Evolutionary conservation across 1,140 invertebrate species (phyloP).

Genomic region (Monochamus saltuarius): DNA sequence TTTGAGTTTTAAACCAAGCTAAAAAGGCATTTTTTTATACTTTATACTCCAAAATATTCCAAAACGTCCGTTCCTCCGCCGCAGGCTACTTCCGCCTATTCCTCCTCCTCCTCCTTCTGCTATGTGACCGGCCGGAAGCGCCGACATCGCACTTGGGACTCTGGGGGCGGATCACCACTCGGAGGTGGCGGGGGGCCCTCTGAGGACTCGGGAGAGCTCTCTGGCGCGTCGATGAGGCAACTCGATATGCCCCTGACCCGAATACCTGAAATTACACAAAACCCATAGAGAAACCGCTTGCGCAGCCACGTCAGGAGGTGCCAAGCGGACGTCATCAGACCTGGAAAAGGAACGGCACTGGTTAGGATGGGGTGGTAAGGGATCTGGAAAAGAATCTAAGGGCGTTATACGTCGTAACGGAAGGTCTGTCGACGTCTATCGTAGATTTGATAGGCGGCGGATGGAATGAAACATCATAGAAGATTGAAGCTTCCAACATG

Average conservation of each 20-base stretch:
- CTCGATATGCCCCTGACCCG: constrained; percentile 47
- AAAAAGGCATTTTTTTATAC: not conserved
- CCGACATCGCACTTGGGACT: constrained; percentile 47
- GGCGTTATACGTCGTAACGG: too few species aligned
- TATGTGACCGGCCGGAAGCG: constrained; percentile 50
- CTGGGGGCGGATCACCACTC: constrained; percentile 43
- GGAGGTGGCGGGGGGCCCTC: constrained; percentile 49
- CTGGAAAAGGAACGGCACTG: not conserved
- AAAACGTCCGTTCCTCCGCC: constrained; percentile 2
- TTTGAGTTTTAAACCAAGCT: too few species aligned
- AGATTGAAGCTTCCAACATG: too few species aligned
- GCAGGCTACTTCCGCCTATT: not conserved
- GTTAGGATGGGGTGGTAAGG: too few species aligned
- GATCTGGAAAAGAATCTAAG: too few species aligned
- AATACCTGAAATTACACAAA: constrained; percentile 30
- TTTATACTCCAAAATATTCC: not conserved
- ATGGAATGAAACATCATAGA: too few species aligned
- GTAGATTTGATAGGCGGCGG: too few species aligned
- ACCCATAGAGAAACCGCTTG: constrained; percentile 10
- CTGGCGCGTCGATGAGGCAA: constrained; percentile 47
- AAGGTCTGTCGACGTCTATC: too few species aligned
- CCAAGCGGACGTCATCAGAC: not conserved
- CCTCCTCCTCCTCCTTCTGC: constrained; percentile 11
- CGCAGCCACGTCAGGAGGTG: constrained; percentile 2
- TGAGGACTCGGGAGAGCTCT: constrained; percentile 49